These are phyloP conservation scores for Ormyrus thymus DNA, from an alignment of 2,888 invertebrate species.

Conservation along the genomic window DNA sequence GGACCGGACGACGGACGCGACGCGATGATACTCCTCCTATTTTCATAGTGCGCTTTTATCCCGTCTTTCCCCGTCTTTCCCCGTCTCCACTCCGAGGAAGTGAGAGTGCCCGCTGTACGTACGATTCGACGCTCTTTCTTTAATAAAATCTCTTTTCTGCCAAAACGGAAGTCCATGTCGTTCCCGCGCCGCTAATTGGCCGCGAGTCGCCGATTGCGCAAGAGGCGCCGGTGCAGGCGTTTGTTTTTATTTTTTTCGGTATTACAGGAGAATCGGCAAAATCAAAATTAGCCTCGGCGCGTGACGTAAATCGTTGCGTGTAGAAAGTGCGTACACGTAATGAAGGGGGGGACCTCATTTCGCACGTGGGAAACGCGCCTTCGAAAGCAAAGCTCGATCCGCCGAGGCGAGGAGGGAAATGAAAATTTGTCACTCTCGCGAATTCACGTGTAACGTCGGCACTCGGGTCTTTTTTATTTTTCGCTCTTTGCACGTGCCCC, in stretches of 20 bases:
- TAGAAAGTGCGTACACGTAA: not conserved
- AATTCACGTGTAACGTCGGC: not conserved
- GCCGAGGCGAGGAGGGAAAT: not conserved
- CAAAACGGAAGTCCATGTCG: too few species aligned
- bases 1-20: not conserved
- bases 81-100: too few species aligned
- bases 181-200: too few species aligned
- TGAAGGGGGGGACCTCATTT: not conserved
- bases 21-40: not conserved
- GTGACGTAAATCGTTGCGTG: not conserved
- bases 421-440: not conserved
- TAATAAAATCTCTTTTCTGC: too few species aligned
- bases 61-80: not conserved
- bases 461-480: constrained; percentile 7
- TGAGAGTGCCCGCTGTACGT: too few species aligned
- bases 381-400: not conserved
- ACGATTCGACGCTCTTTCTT: too few species aligned
- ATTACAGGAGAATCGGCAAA: constrained; percentile 4
- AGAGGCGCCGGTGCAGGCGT: too few species aligned
- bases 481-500: too few species aligned
- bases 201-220: too few species aligned
- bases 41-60: not conserved
- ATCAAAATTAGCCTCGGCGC: constrained; percentile 2
- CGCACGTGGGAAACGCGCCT: not conserved
- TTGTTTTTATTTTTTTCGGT: not conserved